Evolutionary conservation across 53 echinoderm and acorn worm genomes (phyloP), one percentile per base, ranked within the genome.

Genomic region (Antedon mediterranea): DNA sequence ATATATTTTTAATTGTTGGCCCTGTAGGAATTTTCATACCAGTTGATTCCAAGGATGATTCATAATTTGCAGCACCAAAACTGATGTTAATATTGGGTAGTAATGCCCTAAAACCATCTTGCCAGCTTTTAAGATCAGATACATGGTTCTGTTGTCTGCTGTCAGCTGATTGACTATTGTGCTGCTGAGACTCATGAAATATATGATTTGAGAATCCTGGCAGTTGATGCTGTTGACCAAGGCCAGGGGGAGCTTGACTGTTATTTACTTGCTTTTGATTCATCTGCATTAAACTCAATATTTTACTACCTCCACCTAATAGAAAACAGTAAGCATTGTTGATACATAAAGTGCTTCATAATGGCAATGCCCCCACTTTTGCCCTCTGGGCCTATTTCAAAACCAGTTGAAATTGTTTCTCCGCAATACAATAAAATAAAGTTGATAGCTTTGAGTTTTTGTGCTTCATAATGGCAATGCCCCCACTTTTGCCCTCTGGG

Each of bases 1-100:
- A n/a, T n/a, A n/a, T n/a, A n/a, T n/a, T n/a, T n/a, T n/a, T n/a
- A n/a, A n/a, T n/a, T n/a, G n/a, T n/a, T n/a, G n/a, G n/a, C n/a
- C n/a, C n/a, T n/a, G n/a, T n/a, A n/a, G n/a, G n/a, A n/a, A n/a
- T n/a, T n/a, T 37, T 6, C 37, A 37, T 57, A 57, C 57, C 57
- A 57, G 57, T 2, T 57, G 57, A 57, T 7, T 41, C 41, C 13
- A 13, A 7, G 32, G 26, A 82, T 34, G 0, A 34, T 30, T 76
- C 78, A 29, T 41, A 78, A 15, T 87, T 78, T 29, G 85, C 29
- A 32, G 72, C 72, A 31, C 89, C 97, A 76, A 95, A 95, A 85
- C 80, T 83, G 85, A 95, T 89, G 76, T 95, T 95, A 76, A 95
- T 90, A 77, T 95, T 89, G 30, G 97, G 97, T 15, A 95, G 83